Base-by-base conservation (phyloP, 30 jellyfish, hydroid and myxozoan species). In the Aurelia sp. region DNA sequence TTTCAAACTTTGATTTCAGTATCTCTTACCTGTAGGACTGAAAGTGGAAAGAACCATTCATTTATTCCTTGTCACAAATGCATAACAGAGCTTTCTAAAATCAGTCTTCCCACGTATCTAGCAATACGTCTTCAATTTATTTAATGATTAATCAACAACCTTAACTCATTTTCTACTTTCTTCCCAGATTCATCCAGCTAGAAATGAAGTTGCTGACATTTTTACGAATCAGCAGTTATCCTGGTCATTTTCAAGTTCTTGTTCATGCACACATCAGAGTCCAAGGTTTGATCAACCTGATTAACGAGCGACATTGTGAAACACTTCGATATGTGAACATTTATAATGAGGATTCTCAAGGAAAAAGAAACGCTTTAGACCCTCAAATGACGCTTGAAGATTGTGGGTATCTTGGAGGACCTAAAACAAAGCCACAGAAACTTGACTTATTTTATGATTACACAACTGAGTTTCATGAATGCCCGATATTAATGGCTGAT, bases 351-450 rank as follows among this genome's bases (percentile, higher is more conserved):
- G 88, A 85, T 74, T 73, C 62, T 9, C 80, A 63, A 30, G 94
- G 89, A 11, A 64, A 61, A 5, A 15, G 94, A 50, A 74, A 41
- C 3, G 67, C 52, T 18, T 76, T 85, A 4, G 94, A 85, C 35
- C 88, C 89, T 21, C 88, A 74, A 55, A 63, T 61, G 50, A 85
- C 94, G 11, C 76, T 85, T n/a, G 88, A 75, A 21, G 94, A 85
- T 51, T 85, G 94, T 50, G 94, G 94, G 17, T 85, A 61, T 55
- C 69, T 85, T 0, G 94, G 94, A 72, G 94, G 89, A 51, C 94
- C 94, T 7, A 85, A 75, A 57, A 63, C 81, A 10, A 75, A 62
- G 78, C 94, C 94, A 8, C 94, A 85, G 60, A 64, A 44, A 22
- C 88, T 85, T 8, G 94, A 85, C 52, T 41, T 85, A 44, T 30